Conservation (phyloP, 1,140 invertebrate genomes). For the Eufriesea mexicana region DNA sequence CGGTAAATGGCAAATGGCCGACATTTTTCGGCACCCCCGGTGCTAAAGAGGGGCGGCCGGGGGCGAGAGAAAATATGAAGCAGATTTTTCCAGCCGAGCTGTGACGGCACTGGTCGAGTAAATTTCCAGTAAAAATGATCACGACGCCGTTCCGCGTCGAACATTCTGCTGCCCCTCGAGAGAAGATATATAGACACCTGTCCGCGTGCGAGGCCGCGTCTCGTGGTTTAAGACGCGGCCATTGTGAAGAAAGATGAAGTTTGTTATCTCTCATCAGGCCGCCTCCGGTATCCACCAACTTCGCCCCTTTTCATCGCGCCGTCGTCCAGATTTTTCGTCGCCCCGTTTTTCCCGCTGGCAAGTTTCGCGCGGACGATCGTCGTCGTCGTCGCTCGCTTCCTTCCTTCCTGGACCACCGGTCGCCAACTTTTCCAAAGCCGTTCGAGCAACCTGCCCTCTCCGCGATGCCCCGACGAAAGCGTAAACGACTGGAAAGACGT, state of each 20-base stretch:
- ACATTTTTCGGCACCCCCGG: background rate
- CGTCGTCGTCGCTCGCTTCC: background rate
- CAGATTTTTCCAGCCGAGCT: slow-evolving; percentile 17
- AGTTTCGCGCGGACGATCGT: slow-evolving; percentile 40
- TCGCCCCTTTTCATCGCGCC: slow-evolving; percentile 42
- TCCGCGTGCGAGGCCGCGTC: background rate
- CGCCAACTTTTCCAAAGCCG: slow-evolving; percentile 47
- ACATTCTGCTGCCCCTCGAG: background rate
- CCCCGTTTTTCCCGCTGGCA: slow-evolving; percentile 55
- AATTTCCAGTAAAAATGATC: slow-evolving; percentile 36
- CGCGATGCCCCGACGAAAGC: background rate
- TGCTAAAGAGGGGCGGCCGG: rapidly evolving
- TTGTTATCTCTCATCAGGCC: slow-evolving; percentile 65
- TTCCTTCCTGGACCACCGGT: slow-evolving; percentile 1
- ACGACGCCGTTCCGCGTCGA: background rate
- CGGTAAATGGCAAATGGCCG: slow-evolving; percentile 17
- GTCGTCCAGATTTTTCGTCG: slow-evolving; percentile 56
- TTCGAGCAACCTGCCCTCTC: background rate
- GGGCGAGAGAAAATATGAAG: background rate
- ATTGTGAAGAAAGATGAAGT: slow-evolving; percentile 50
- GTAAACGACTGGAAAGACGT: slow-evolving; percentile 63
- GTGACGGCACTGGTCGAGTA: background rate
- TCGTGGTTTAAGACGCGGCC: background rate
- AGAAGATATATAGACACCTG: slow-evolving; percentile 32
- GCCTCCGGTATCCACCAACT: slow-evolving; percentile 41